A percentile compares a stretch with the other conserved stretches of the same genome.
Conservation (phyloP, 2,888 invertebrate genomes). For the Serrognathus titanus region DNA sequence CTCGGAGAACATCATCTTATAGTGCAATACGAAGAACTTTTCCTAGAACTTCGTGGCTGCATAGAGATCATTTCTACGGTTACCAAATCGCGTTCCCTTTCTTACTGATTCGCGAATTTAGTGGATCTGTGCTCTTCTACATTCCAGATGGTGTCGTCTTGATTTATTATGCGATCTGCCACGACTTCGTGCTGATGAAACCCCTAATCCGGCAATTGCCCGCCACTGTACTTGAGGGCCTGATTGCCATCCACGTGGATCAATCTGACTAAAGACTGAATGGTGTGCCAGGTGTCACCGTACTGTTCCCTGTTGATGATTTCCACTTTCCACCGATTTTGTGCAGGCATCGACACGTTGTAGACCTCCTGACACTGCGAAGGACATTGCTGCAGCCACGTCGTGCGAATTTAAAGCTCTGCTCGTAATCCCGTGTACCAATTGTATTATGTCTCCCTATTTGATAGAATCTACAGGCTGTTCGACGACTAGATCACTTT, state of each 20-base stretch:
- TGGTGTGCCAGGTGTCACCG: conserved; percentile 83
- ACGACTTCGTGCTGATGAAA: conserved; percentile 94
- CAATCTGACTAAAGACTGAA: conserved; percentile 80
- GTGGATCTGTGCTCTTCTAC: conserved; percentile 96
- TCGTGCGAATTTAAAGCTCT: conserved; percentile 92
- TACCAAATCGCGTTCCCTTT: conserved; percentile 82
- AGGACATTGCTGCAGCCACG: conserved; percentile 89
- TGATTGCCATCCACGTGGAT: conserved; percentile 80
- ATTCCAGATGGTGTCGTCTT: conserved; percentile 91
- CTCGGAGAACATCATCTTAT: conserved; percentile 79
- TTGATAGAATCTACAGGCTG: conserved; percentile 75
- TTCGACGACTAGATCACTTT: conserved; percentile 74
- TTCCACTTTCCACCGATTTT: conserved; percentile 87
- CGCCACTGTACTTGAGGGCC: conserved; percentile 81
- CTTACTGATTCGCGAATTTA: conserved; percentile 82
- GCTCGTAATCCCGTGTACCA: conserved; percentile 88
- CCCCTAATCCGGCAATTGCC: conserved; percentile 91
- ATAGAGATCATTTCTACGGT: conserved; percentile 93
- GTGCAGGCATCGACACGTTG: conserved; percentile 92
- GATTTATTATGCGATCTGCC: conserved; percentile 75
- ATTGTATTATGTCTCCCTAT: conserved; percentile 88
- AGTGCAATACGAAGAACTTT: conserved; percentile 85
- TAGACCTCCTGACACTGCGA: conserved; percentile 94
- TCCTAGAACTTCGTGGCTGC: conserved; percentile 82
- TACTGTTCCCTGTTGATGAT: conserved; percentile 73